These are phyloP conservation scores for Macrosoma leucophasiata DNA, from an alignment of 2,888 invertebrate species.

Conservation along the genomic window DNA sequence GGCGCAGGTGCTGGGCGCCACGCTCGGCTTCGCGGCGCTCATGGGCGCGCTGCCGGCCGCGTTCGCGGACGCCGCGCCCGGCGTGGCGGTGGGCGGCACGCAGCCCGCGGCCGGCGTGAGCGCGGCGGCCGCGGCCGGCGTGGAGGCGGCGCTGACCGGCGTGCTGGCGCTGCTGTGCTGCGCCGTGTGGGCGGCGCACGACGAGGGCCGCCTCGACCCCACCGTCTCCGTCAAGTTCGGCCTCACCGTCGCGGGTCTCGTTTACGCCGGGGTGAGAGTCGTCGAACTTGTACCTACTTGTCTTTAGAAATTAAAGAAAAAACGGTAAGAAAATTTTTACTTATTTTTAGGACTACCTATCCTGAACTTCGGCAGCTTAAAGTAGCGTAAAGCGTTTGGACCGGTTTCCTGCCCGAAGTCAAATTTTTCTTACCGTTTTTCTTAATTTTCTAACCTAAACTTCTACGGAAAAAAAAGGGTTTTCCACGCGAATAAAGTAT, in stretches of 20 bases:
- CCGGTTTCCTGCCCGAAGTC: no score
- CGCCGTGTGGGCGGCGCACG: constrained; percentile 47
- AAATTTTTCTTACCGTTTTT: no score
- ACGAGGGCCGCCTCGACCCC: constrained; percentile 40
- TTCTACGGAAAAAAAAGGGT: no score
- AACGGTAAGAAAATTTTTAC: no score
- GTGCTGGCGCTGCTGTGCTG: constrained; percentile 44
- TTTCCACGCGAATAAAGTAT: no score
- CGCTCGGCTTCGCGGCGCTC: constrained; percentile 8
- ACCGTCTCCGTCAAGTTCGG: constrained; percentile 53
- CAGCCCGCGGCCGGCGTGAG: constrained; percentile 18
- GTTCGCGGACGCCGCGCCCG: constrained; percentile 17
- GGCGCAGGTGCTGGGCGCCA: constrained; percentile 30
- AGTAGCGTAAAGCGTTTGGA: no score
- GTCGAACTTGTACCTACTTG: no score
- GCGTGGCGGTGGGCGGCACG: constrained; percentile 8
- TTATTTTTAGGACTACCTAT: no score
- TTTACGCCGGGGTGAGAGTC: constrained; percentile 51
- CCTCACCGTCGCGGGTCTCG: constrained; percentile 51
- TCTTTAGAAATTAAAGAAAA: no score
- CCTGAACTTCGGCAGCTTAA: no score
- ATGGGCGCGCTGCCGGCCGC: constrained; percentile 8
- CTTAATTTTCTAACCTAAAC: no score
- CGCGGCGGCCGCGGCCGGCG: constrained; percentile 25
- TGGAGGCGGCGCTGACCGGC: constrained; percentile 47